Evolutionary conservation across 1,140 invertebrate species (phyloP).

Genomic region (Musca vetustissima): DNA sequence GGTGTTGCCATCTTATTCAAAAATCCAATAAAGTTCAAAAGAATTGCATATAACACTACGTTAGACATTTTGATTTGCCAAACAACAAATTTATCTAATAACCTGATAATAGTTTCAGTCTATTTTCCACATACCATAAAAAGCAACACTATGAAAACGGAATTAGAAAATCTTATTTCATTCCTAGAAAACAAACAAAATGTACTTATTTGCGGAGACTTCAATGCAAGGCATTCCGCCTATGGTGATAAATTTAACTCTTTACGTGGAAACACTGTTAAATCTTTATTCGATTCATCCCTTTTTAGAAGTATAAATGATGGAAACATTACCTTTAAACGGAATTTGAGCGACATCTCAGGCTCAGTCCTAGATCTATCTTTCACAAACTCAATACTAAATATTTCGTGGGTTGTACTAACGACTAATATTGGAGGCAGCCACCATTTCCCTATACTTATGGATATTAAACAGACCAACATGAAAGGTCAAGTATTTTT

Average conservation of each 20-base stretch:
- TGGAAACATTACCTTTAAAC: not conserved
- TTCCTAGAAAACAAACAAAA: not conserved
- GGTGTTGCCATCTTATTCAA: not conserved
- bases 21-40: not conserved
- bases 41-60: not conserved
- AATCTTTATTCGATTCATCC: not conserved
- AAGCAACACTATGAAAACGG: no score
- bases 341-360: not conserved
- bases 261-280: not conserved
- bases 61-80: not conserved
- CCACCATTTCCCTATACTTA: no score
- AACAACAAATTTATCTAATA: not conserved
- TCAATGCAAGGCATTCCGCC: not conserved
- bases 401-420: no score
- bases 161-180: not conserved
- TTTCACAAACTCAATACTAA: no score
- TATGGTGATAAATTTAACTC: not conserved
- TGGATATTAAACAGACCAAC: no score
- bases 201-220: conserved; percentile 8
- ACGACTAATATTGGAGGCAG: no score
- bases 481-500: no score
- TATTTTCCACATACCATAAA: no score
- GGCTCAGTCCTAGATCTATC: not conserved
- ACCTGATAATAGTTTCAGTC: not conserved
- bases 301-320: not conserved